These are phyloP conservation scores for Labeo catla DNA, from an alignment of 2,113 vertebrate species.

Conservation along the genomic window DNA sequence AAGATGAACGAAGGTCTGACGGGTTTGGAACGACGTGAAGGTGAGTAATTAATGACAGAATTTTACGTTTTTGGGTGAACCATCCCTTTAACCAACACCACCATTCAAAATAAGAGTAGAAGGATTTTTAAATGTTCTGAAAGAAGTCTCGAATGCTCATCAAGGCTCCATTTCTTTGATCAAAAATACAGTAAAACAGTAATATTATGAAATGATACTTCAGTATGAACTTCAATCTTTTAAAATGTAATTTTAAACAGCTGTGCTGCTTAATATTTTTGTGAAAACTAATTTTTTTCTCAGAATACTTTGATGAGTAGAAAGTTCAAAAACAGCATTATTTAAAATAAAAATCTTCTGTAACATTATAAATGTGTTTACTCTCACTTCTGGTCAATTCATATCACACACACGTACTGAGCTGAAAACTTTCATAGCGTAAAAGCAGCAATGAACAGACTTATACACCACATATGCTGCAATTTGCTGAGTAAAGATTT, in stretches of 20 bases:
- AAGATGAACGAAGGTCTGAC: no score
- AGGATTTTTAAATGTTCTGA: no score
- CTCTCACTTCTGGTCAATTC: background rate
- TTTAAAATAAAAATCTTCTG: background rate
- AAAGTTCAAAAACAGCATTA: background rate
- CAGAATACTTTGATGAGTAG: background rate
- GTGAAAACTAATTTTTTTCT: no score
- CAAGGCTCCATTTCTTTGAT: background rate
- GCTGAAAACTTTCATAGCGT: background rate
- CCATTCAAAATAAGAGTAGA: no score
- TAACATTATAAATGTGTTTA: background rate
- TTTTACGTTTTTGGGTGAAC: no score
- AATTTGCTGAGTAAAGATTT: background rate
- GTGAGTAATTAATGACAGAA: no score
- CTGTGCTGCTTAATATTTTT: no score
- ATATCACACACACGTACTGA: background rate
- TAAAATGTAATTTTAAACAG: background rate
- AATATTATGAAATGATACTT: background rate
- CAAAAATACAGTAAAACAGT: background rate
- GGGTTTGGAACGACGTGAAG: no score
- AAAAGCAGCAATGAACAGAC: background rate
- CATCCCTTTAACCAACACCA: no score
- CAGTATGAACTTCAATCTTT: background rate
- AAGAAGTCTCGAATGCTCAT: background rate
- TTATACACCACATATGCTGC: background rate